Evolutionary conservation across 2,797 vertebrate species (phyloP).

Genomic region (Helostoma temminkii): DNA sequence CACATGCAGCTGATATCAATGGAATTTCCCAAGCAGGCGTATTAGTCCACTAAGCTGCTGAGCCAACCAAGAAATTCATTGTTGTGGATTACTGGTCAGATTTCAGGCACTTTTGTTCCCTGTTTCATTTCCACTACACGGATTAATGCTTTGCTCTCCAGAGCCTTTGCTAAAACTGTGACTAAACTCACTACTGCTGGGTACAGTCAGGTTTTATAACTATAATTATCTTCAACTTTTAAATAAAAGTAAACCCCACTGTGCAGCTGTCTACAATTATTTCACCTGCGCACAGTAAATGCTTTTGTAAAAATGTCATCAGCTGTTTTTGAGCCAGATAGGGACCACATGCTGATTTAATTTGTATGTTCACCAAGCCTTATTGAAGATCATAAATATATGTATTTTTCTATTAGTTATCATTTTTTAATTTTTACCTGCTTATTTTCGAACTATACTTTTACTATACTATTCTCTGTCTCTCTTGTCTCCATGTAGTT

Average conservation of each 20-base stretch:
- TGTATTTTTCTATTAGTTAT: no score
- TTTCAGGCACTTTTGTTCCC: slow-evolving; percentile 57
- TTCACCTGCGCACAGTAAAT: slow-evolving; percentile 11
- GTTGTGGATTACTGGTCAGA: slow-evolving; percentile 73
- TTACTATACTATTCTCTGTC: no score
- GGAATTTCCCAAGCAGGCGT: slow-evolving; percentile 65
- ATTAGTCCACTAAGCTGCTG: slow-evolving; percentile 70
- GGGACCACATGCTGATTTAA: neutral
- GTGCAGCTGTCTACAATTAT: neutral
- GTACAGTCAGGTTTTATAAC: slow-evolving; percentile 4
- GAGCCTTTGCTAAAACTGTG: slow-evolving; percentile 11
- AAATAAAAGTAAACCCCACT: neutral
- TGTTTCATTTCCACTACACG: slow-evolving; percentile 42
- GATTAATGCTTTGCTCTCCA: slow-evolving; percentile 32
- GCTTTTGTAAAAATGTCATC: neutral
- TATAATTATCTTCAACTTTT: slow-evolving; percentile 25
- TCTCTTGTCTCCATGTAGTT: slow-evolving; percentile 83
- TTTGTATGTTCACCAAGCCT: neutral
- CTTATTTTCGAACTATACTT: neutral
- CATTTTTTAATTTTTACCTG: no score
- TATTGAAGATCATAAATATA: neutral
- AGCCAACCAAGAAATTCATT: slow-evolving; percentile 69
- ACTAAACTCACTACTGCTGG: slow-evolving; percentile 22
- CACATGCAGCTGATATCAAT: slow-evolving; percentile 58
- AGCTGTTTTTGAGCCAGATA: neutral